Base-by-base conservation (phyloP, 2,113 vertebrate species). In the Plecturocebus donacophilus region DNA sequence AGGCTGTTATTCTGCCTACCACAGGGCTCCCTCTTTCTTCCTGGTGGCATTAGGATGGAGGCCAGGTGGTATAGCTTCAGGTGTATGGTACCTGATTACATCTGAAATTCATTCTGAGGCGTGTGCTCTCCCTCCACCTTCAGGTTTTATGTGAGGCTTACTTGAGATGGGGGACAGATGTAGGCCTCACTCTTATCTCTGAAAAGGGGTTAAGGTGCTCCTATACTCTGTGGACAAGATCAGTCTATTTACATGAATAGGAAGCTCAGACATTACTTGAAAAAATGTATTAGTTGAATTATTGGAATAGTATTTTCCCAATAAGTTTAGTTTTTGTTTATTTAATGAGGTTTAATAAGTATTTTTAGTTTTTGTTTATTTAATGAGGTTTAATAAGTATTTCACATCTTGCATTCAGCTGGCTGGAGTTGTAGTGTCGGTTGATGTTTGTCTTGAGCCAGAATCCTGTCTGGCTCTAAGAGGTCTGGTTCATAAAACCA, bases 251-350 rank as follows among this genome's bases (percentile, higher is more conserved):
- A 52, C 12, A 64, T 58, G 21, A 80, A 68, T 77, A 49, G 17
- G 81, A n/a, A 94, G 5, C 49, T 91, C 38, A 91, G 71, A 61
- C 17, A 19, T 84, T 92, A 58, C 49, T 91, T 94, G 68, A 45
- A 94, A 45, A 79, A 89, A 92, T 82, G 52, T 32, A 6, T 92
- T 68, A 83, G 4, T 75, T 93, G 70, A 94, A 45, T 93, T 17
- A 47, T 87, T 95, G 45, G 32, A 90, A 83, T 91, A 58, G 58
- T 83, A 23, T 80, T 85, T 11, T 94, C 47, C 49, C 66, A 80
- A 47, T 87, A 75, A 94, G 88, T 68, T 75, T 94, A 58, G 52
- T 38, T 87, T 96, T 95, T 90, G 21, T 85, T 92, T 84, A 40
- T 73, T 86, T 92, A 89, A 64, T 91, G 79, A 84, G 47, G 3